Conservation (phyloP, 2,888 invertebrate species). For the Diogma glabrata region DNA sequence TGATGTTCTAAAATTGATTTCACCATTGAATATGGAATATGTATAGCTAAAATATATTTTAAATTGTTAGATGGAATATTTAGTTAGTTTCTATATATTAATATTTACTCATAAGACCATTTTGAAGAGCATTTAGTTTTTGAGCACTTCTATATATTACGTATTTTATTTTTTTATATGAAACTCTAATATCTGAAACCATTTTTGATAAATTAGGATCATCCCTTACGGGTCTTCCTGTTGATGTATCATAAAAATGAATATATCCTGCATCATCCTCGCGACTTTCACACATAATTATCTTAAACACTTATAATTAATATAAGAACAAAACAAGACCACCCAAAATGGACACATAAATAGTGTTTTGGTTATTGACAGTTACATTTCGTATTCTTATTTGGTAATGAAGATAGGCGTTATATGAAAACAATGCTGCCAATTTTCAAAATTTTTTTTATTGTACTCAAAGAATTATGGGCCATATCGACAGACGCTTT, state of each 20-base stretch:
- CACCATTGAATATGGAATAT: conserved; percentile 32
- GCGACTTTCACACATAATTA: neutral
- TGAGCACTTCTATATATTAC: conserved; percentile 34
- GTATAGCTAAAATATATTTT: conserved; percentile 24
- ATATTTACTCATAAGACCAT: conserved; percentile 30
- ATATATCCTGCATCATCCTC: conserved; percentile 1
- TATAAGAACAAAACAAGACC: too few relatives aligned
- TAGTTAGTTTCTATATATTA: neutral
- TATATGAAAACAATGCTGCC: too few relatives aligned
- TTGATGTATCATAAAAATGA: conserved; percentile 1
- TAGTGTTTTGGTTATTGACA: too few relatives aligned
- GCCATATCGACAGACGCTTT: too few relatives aligned
- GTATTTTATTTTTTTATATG: conserved; percentile 23
- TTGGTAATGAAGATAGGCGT: too few relatives aligned
- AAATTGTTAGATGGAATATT: neutral
- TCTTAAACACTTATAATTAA: too few relatives aligned
- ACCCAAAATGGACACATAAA: too few relatives aligned
- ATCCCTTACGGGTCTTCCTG: neutral
- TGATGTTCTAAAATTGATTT: conserved; percentile 31
- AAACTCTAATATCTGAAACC: neutral
- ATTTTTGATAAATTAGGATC: conserved; percentile 5
- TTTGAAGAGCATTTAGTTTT: conserved; percentile 31
- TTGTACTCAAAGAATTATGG: too few relatives aligned
- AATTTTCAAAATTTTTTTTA: too few relatives aligned
- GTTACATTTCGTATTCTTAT: too few relatives aligned